Evolutionary conservation across 1,140 invertebrate species (phyloP).

Genomic region (Dendrolimus kikuchii): DNA sequence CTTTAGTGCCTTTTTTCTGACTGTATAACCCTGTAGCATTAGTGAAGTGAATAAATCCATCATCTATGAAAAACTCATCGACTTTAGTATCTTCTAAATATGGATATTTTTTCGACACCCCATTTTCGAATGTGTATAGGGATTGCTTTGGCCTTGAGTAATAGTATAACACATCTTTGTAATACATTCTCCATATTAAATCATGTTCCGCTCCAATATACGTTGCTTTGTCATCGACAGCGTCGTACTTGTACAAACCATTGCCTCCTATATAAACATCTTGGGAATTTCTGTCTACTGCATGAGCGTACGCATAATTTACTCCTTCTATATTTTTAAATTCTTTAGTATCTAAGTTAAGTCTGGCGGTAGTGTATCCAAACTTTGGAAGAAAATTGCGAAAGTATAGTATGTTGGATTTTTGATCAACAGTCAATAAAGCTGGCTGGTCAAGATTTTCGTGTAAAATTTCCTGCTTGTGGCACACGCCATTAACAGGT

Average conservation of each 20-base stretch:
- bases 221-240: slow-evolving; percentile 27
- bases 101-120: slow-evolving; percentile 24
- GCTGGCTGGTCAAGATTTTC: slow-evolving; percentile 39
- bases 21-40: slow-evolving; percentile 42
- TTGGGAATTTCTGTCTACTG: slow-evolving; percentile 37
- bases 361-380: slow-evolving; percentile 28
- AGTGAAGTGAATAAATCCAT: slow-evolving; percentile 36
- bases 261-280: slow-evolving; percentile 45
- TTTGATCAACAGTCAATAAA: slow-evolving; percentile 35
- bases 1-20: slow-evolving; percentile 40
- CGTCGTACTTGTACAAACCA: slow-evolving; percentile 47
- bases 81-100: slow-evolving; percentile 53
- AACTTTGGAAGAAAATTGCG: slow-evolving; percentile 41
- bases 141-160: slow-evolving; percentile 42
- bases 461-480: slow-evolving; percentile 34
- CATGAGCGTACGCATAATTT: slow-evolving; percentile 44
- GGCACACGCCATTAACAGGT: slow-evolving; percentile 24
- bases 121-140: slow-evolving; percentile 33
- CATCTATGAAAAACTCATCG: slow-evolving; percentile 44
- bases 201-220: slow-evolving; percentile 19
- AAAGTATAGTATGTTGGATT: slow-evolving; percentile 41
- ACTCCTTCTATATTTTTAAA: slow-evolving; percentile 31
- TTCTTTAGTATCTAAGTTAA: slow-evolving; percentile 45
- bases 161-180: slow-evolving; percentile 35
- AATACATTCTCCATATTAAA: slow-evolving; percentile 46